Evolutionary conservation across 2,888 invertebrate species (phyloP), one percentile per base, ranked within the genome.

Genomic region (Eilema griseolum): DNA sequence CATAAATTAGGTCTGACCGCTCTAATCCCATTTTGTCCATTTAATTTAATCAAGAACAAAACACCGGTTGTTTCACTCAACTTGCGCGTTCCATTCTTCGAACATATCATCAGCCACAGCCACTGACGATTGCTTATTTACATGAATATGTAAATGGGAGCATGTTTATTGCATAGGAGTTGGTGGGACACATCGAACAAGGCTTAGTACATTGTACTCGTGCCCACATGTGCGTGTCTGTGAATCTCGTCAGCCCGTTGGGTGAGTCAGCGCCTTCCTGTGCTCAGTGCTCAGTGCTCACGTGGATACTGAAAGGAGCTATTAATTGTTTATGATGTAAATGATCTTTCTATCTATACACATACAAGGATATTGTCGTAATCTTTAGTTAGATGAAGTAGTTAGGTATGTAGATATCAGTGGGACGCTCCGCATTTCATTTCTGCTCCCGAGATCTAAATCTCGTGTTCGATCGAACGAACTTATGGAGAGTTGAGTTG

Each of bases 1-100:
- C 8, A 66, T 33, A 66, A 80, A 80, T 71, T 76, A 73, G 70
- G 80, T 65, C 75, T 79, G 46, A 28, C 41, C 41, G 41, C 26
- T 37, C n/a, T 67, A 67, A 52, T 61, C 23, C 24, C 28, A 7
- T 16, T 23, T n/a, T 62, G 11, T 37, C 31, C 8, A 11, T 2
- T 23, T 33, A 37, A 62, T n/a, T 52, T 28, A 28, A 46, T 52
- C 4, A 20, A n/a, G 52, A 52, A 64, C 28, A 64, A 46, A 64
- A 28, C 2, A n/a, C 52, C 3, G 10, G 23, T 31, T 65, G 52
- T 64, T 5, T 12, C 26, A 59, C 16, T 59, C 5, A 41, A 41
- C 41, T 16, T 41, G 41, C 16, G 3, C 20, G 20, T 46, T 52
- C 52, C 20, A n/a, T 28, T 59, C 26, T 12, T 59, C 28, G 14